A percentile compares a stretch with the other conserved stretches of the same genome.
Conservation (phyloP, 2,888 invertebrate species). For the Lasiommata megera region DNA sequence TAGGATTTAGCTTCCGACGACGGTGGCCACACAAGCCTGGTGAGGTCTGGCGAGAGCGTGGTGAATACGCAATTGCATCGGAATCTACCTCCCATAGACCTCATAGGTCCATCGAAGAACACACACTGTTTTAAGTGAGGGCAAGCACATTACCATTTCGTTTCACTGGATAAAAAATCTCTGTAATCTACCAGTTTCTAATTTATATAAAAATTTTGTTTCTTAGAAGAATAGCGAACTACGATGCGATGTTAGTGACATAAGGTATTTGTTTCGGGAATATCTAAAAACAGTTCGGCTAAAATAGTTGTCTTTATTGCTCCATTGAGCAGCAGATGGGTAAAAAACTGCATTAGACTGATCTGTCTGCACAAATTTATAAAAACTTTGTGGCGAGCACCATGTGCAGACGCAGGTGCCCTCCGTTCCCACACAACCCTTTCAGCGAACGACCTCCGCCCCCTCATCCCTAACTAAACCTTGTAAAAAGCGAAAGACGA, state of each 20-base stretch:
- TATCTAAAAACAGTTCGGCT: constrained; percentile 4
- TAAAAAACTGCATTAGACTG: constrained; percentile 77
- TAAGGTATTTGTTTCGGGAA: not conserved
- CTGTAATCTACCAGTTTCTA: too few species aligned
- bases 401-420: constrained; percentile 81
- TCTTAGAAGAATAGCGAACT: too few species aligned
- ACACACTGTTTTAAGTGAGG: too few species aligned
- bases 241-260: not conserved
- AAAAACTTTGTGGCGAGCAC: constrained; percentile 71
- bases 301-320: constrained; percentile 28
- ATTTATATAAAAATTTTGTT: too few species aligned
- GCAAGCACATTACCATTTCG: too few species aligned
- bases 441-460: constrained; percentile 66
- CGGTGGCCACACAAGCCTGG: too few species aligned
- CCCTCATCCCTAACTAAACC: constrained; percentile 50
- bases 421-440: constrained; percentile 82
- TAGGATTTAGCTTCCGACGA: too few species aligned
- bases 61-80: too few species aligned
- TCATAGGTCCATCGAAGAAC: too few species aligned
- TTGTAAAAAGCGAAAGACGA: constrained; percentile 52
- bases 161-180: too few species aligned
- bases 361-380: constrained; percentile 71
- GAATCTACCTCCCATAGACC: too few species aligned
- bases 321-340: constrained; percentile 43
- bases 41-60: too few species aligned